phyloP scores from a whole-genome alignment of 1,140 invertebrate species.

The Bombus terrestris region DNA sequence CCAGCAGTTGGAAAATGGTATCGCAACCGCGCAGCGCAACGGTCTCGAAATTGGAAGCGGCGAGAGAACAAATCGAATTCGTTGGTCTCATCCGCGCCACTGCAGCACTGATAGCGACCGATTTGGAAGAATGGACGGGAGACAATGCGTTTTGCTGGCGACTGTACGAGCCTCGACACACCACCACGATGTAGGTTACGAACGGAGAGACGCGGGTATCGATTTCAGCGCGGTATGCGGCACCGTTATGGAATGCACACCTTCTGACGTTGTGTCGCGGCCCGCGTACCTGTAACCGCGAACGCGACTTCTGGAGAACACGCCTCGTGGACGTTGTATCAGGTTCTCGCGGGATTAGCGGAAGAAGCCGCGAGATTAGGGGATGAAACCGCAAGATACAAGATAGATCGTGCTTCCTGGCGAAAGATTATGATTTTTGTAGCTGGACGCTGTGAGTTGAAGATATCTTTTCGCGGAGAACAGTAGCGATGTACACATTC shows the following conservation, averaged over 20 bases:
- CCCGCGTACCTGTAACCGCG: background rate
- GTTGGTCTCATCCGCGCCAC: background rate
- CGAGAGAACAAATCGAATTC: slow-evolving; percentile 34
- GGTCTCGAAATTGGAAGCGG: slow-evolving; percentile 9
- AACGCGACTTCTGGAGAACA: background rate
- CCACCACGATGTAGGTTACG: slow-evolving; percentile 79
- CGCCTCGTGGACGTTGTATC: background rate
- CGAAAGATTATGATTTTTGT: no score
- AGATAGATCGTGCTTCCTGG: no score
- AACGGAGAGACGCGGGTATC: slow-evolving; percentile 78
- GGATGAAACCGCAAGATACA: no score
- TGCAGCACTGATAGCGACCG: slow-evolving; percentile 1
- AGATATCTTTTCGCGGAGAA: no score
- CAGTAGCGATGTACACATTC: no score
- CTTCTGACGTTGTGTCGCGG: slow-evolving; percentile 49
- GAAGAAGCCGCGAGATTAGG: background rate
- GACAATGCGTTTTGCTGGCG: slow-evolving; percentile 60
- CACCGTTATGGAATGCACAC: slow-evolving; percentile 79
- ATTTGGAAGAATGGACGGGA: slow-evolving; percentile 7
- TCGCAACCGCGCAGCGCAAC: background rate
- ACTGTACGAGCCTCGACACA: slow-evolving; percentile 70
- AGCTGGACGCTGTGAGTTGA: no score
- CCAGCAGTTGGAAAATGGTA: background rate
- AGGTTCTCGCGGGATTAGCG: background rate
- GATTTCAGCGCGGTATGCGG: slow-evolving; percentile 80